A percentile compares a stretch with the other conserved stretches of the same genome.
Evolutionary conservation across 2,797 vertebrate species (phyloP).

Genomic region (Melanotaenia nigrans): DNA sequence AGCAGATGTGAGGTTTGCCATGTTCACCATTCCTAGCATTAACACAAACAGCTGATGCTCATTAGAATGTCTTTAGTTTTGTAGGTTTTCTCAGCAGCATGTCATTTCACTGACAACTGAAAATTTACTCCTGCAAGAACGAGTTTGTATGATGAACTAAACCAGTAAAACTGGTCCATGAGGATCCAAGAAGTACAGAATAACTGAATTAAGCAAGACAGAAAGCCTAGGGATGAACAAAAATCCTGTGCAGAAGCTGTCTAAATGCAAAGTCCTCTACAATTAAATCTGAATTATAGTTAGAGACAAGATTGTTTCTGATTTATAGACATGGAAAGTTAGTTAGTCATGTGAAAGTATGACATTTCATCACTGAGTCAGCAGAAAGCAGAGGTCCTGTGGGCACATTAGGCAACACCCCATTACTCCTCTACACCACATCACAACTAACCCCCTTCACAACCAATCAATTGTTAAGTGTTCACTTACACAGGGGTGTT

Average conservation of each 20-base stretch:
- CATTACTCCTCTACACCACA: slow-evolving; percentile 4
- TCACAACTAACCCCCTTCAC: slow-evolving; percentile 43
- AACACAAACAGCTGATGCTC: neutral
- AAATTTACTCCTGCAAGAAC: neutral
- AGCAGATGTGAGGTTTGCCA: neutral
- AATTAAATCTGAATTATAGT: slow-evolving; percentile 1
- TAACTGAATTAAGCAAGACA: neutral
- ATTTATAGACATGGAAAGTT: neutral
- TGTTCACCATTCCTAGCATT: neutral
- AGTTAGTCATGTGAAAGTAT: neutral
- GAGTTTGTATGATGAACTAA: neutral
- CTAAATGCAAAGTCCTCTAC: neutral
- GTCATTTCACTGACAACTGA: neutral
- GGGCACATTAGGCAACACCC: neutral
- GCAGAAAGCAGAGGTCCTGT: slow-evolving; percentile 14
- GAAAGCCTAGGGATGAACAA: neutral
- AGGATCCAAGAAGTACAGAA: neutral
- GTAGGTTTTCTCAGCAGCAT: neutral
- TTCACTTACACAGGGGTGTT: slow-evolving; percentile 40
- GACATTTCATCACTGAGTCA: slow-evolving; percentile 38
- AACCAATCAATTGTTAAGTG: slow-evolving; percentile 31
- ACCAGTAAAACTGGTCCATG: neutral
- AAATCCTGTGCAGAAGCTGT: neutral
- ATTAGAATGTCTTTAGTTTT: neutral
- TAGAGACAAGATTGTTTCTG: neutral